These are phyloP conservation scores for Enhydra lutris DNA, from an alignment of 2,113 vertebrate species.

Conservation along the genomic window DNA sequence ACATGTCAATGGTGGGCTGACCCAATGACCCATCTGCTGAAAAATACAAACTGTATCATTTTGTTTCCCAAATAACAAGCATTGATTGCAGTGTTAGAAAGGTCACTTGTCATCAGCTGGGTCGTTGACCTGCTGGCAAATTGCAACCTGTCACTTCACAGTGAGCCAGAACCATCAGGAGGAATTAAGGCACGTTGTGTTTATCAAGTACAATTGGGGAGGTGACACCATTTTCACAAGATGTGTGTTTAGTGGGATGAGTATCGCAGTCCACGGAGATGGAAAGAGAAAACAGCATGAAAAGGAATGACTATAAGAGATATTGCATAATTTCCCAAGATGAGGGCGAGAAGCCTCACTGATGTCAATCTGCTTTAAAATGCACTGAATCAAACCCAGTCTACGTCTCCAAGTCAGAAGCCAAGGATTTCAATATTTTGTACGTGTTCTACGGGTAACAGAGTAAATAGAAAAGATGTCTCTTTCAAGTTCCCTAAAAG, in stretches of 20 bases:
- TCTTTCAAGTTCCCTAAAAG: neutral
- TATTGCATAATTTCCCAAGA: neutral
- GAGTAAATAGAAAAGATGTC: neutral
- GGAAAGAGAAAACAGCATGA: neutral
- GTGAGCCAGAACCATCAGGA: neutral
- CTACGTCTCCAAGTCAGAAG: neutral
- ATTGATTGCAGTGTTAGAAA: slow-evolving; percentile 67
- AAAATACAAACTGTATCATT: slow-evolving; percentile 71
- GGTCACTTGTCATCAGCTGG: slow-evolving; percentile 62
- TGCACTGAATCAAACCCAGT: neutral
- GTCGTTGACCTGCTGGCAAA: slow-evolving; percentile 64
- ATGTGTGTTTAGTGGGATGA: neutral
- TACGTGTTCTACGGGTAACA: neutral
- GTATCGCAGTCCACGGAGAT: neutral
- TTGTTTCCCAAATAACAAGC: slow-evolving; percentile 71
- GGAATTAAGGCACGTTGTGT: neutral
- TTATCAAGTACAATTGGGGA: neutral
- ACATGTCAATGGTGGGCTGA: slow-evolving; percentile 33
- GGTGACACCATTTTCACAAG: neutral
- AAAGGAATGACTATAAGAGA: neutral
- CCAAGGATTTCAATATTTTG: neutral
- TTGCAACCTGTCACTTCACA: slow-evolving; percentile 55
- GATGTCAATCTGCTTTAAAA: neutral
- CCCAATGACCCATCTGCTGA: slow-evolving; percentile 15
- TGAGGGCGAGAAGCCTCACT: neutral